phyloP scores from a whole-genome alignment of 2,113 vertebrate species.

The Cynopterus brachyotis region DNA sequence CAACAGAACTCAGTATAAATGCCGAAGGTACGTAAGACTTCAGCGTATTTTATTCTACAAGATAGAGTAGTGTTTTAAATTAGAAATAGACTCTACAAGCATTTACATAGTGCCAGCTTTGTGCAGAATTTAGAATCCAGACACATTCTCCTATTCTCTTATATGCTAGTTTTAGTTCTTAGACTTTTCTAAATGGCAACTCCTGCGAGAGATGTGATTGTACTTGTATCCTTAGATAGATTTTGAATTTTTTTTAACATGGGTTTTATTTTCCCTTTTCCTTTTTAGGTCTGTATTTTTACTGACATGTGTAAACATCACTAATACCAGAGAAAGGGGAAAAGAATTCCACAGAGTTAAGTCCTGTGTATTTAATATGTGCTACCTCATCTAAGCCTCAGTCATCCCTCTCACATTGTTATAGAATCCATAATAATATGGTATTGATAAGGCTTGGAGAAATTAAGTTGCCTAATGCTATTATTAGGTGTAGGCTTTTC shows the following conservation, averaged over 20 bases:
- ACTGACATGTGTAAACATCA: background rate
- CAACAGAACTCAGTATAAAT: conserved; percentile 89
- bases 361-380: background rate
- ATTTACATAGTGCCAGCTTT: background rate
- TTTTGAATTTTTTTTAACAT: background rate
- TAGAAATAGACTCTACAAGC: background rate
- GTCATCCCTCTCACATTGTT: background rate
- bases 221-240: background rate
- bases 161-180: background rate
- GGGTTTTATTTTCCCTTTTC: background rate
- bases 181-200: background rate
- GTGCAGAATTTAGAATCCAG: background rate
- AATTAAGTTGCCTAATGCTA: background rate
- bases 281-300: conserved; percentile 17
- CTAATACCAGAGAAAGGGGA: background rate
- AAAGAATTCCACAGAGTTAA: background rate
- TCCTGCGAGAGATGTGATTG: background rate
- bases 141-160: background rate
- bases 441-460: background rate
- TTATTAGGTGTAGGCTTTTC: background rate
- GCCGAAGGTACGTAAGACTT: conserved; percentile 89
- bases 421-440: background rate
- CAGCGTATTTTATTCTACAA: background rate
- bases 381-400: background rate
- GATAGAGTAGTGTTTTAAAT: background rate